Evolutionary conservation across 1,140 invertebrate species (phyloP).

Genomic region (Zaprionus ornatus): DNA sequence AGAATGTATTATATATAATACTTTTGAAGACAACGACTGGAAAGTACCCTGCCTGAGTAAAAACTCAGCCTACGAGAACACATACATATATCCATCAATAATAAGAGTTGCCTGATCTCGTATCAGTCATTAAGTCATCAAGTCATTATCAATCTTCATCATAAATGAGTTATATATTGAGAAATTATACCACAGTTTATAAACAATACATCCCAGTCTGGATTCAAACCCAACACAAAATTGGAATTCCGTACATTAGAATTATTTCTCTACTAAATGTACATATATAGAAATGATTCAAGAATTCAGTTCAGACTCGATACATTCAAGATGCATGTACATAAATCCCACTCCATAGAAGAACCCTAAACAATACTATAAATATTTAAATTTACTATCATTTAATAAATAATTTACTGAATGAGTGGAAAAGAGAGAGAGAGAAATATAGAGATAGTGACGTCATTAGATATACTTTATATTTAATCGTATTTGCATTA

Average conservation of each 20-base stretch:
- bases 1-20: neutral
- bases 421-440: neutral
- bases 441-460: neutral
- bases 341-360: neutral
- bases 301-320: neutral
- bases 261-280: too few species aligned
- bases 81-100: too few species aligned
- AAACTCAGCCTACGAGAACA: too few species aligned
- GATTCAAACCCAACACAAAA: too few species aligned
- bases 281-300: neutral
- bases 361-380: neutral
- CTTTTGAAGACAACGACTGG: neutral
- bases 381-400: neutral
- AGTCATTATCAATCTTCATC: too few species aligned
- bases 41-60: neutral
- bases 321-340: neutral
- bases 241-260: too few species aligned
- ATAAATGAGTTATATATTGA: too few species aligned
- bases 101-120: too few species aligned
- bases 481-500: slow-evolving; percentile 6
- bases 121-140: too few species aligned
- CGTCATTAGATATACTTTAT: neutral
- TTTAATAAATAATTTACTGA: neutral
- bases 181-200: too few species aligned
- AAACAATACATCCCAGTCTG: too few species aligned